Evolutionary conservation across 2,797 vertebrate species (phyloP).

Genomic region (Sarcophilus harrisii): DNA sequence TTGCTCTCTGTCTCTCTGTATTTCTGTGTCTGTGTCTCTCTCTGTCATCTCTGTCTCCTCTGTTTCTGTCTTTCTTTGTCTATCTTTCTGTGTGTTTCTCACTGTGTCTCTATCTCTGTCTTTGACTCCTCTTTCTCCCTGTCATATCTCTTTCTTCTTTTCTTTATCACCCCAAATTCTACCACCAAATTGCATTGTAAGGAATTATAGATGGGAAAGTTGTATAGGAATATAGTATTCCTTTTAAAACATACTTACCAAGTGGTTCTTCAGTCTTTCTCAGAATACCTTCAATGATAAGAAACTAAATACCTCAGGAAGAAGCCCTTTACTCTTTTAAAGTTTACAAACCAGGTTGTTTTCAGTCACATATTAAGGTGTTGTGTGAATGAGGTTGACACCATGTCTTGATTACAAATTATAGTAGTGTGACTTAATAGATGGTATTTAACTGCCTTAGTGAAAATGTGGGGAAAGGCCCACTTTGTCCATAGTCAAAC

Average conservation of each 20-base stretch:
- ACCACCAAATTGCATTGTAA: background rate
- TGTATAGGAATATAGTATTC: background rate
- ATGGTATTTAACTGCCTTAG: background rate
- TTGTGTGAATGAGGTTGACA: background rate
- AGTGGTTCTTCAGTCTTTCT: background rate
- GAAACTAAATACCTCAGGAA: background rate
- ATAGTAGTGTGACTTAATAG: background rate
- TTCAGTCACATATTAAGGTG: background rate
- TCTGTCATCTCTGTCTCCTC: too few species aligned
- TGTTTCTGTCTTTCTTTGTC: too few species aligned
- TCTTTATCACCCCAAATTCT: background rate
- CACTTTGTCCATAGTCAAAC: background rate
- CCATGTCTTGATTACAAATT: background rate
- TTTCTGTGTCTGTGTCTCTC: too few species aligned
- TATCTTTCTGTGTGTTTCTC: too few species aligned
- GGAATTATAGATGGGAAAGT: background rate
- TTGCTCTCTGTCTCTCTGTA: too few species aligned
- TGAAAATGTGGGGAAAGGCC: background rate
- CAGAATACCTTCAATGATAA: background rate
- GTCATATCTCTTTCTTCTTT: background rate
- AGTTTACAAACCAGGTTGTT: background rate
- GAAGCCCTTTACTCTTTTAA: background rate
- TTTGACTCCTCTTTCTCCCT: too few species aligned
- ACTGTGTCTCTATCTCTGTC: too few species aligned
- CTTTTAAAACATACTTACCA: background rate